These are phyloP conservation scores for Australoheros scitulus DNA, from an alignment of 2,113 vertebrate species.

Conservation along the genomic window DNA sequence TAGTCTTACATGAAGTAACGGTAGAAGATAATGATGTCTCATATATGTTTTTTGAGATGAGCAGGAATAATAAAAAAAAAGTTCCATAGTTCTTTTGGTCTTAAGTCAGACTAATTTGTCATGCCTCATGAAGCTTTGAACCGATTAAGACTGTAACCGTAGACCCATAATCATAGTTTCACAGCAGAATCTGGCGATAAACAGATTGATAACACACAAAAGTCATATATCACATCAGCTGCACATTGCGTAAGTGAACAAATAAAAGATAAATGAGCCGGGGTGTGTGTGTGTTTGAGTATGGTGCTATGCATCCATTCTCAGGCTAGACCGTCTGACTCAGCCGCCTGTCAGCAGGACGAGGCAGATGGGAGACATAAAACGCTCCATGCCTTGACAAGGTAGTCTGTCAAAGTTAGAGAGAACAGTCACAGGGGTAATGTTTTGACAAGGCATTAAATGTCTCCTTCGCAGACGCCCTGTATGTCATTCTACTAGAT, in stretches of 20 bases:
- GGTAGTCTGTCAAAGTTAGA: slow-evolving; percentile 78
- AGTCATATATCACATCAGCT: slow-evolving; percentile 29
- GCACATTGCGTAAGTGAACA: slow-evolving; percentile 37
- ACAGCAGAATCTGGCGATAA: slow-evolving; percentile 15
- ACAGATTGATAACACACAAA: slow-evolving; percentile 27
- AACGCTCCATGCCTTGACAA: slow-evolving; percentile 74
- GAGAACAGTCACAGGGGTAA: slow-evolving; percentile 78
- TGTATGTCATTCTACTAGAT: slow-evolving; percentile 72
- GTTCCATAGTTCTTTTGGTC: background rate
- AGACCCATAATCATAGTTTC: slow-evolving; percentile 1
- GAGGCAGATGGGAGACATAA: slow-evolving; percentile 77
- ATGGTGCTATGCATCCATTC: slow-evolving; percentile 52
- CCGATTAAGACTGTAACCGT: slow-evolving; percentile 19
- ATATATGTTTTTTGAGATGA: background rate
- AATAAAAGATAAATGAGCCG: slow-evolving; percentile 69
- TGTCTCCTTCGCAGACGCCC: slow-evolving; percentile 75
- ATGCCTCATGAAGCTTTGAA: background rate
- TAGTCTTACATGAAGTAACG: background rate
- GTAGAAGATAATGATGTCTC: background rate
- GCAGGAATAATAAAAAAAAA: background rate
- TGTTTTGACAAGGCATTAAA: slow-evolving; percentile 81
- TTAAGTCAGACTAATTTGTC: slow-evolving; percentile 11
- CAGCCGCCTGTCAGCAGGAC: slow-evolving; percentile 73
- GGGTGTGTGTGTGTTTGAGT: slow-evolving; percentile 45
- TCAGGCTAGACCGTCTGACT: slow-evolving; percentile 62